Evolutionary conservation across 2,113 vertebrate species (phyloP).

Genomic region (Ammodytes dubius): DNA sequence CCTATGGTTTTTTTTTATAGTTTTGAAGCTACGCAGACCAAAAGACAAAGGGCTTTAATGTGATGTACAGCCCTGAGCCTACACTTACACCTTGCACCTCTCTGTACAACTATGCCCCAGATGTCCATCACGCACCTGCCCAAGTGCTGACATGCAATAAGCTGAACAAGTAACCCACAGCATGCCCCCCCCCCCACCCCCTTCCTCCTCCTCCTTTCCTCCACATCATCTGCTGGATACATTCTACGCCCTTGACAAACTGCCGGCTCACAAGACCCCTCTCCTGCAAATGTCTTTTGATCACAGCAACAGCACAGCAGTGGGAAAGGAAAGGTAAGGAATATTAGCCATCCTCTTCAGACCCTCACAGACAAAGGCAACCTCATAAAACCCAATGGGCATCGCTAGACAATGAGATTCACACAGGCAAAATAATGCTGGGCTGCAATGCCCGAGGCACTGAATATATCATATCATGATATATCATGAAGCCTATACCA

Average conservation of each 20-base stretch:
- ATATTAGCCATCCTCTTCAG: constrained; percentile 18
- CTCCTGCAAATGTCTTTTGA: constrained; percentile 63
- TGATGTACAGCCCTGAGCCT: constrained; percentile 4
- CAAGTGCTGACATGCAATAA: constrained; percentile 59
- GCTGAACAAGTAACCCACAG: constrained; percentile 62
- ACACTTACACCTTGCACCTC: background rate
- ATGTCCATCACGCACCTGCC: constrained; percentile 59
- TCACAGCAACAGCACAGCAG: constrained; percentile 50
- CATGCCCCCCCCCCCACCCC: constrained; percentile 38
- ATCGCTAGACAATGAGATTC: constrained; percentile 6
- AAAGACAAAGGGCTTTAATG: constrained; percentile 1
- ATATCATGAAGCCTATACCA: background rate
- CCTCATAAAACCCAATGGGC: background rate
- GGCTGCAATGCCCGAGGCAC: background rate
- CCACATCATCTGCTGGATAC: constrained; percentile 69
- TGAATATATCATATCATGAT: too few species aligned
- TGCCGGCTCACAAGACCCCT: constrained; percentile 51
- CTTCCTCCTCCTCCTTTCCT: constrained; percentile 39
- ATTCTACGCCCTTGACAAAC: constrained; percentile 77
- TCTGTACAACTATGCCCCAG: constrained; percentile 4
- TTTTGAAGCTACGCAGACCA: background rate
- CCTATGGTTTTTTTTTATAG: constrained; percentile 40
- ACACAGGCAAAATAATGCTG: background rate
- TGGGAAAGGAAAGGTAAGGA: constrained; percentile 54
- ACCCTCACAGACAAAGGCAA: constrained; percentile 22